Evolutionary conservation across 1,140 invertebrate genomes (phyloP).

Genomic region (Anthonomus grandis): DNA sequence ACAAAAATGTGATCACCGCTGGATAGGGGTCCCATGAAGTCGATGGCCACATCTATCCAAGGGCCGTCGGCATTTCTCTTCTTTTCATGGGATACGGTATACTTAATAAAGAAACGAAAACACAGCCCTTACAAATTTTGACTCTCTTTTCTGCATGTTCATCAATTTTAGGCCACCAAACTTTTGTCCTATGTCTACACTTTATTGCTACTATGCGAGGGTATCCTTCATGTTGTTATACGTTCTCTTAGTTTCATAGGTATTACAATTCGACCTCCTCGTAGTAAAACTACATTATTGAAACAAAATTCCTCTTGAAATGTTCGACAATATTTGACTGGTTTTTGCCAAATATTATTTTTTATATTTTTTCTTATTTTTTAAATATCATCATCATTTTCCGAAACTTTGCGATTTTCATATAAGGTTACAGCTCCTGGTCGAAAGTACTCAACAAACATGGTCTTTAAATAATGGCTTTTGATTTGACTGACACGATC

Average conservation of each 20-base stretch:
- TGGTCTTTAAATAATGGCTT: background rate
- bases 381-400: constrained; percentile 3
- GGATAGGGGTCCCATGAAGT: constrained; percentile 42
- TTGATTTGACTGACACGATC: constrained; percentile 19
- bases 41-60: constrained; percentile 44
- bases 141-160: constrained; percentile 49
- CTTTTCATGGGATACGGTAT: constrained; percentile 31
- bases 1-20: constrained; percentile 37
- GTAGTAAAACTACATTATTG: constrained; percentile 8
- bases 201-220: constrained; percentile 56
- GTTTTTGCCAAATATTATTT: background rate
- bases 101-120: constrained; percentile 43
- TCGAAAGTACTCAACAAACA: background rate
- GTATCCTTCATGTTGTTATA: too few species aligned
- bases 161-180: constrained; percentile 56
- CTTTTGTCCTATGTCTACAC: constrained; percentile 49
- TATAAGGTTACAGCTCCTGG: constrained; percentile 9
- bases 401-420: constrained; percentile 7
- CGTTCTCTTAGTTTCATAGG: constrained; percentile 26
- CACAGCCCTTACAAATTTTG: constrained; percentile 32
- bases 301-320: constrained; percentile 15
- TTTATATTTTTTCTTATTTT: background rate
- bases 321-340: background rate
- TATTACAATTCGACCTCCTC: constrained; percentile 18
- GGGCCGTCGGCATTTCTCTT: constrained; percentile 37